phyloP scores from a whole-genome alignment of 2,113 vertebrate genomes.

The Thunnus thynnus region DNA sequence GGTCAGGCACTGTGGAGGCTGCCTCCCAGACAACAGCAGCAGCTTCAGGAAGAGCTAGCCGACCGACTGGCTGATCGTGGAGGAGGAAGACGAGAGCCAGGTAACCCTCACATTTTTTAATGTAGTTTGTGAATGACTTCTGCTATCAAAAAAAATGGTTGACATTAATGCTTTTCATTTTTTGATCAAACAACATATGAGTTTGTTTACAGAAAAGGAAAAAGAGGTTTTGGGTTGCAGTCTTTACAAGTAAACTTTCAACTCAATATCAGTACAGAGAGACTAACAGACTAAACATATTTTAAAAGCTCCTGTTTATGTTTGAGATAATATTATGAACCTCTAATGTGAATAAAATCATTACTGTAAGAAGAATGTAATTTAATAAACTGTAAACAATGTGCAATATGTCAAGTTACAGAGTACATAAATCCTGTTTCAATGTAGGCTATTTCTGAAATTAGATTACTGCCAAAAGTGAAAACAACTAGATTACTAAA shows the following conservation, averaged over 20 bases:
- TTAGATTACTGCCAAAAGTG: too few relatives aligned
- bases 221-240: background rate
- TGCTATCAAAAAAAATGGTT: background rate
- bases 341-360: background rate
- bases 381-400: too few relatives aligned
- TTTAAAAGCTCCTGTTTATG: background rate
- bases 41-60: slow-evolving; percentile 91
- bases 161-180: background rate
- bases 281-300: background rate
- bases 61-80: slow-evolving; percentile 80
- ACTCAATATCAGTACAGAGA: background rate
- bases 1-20: slow-evolving; percentile 99
- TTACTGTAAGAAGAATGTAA: too few relatives aligned
- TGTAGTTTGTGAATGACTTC: background rate
- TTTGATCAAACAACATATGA: background rate
- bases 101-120: slow-evolving; percentile 27
- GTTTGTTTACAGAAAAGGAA: background rate
- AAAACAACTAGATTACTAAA: too few relatives aligned
- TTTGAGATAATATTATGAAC: background rate
- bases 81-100: slow-evolving; percentile 52
- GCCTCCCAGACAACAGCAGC: slow-evolving; percentile 92
- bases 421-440: too few relatives aligned
- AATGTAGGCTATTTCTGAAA: too few relatives aligned
- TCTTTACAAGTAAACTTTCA: background rate
- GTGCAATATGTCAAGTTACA: too few relatives aligned